A percentile compares a stretch with the other conserved stretches of the same genome.
Evolutionary conservation across 1,140 invertebrate genomes (phyloP).

Genomic region (Neodiprion lecontei): DNA sequence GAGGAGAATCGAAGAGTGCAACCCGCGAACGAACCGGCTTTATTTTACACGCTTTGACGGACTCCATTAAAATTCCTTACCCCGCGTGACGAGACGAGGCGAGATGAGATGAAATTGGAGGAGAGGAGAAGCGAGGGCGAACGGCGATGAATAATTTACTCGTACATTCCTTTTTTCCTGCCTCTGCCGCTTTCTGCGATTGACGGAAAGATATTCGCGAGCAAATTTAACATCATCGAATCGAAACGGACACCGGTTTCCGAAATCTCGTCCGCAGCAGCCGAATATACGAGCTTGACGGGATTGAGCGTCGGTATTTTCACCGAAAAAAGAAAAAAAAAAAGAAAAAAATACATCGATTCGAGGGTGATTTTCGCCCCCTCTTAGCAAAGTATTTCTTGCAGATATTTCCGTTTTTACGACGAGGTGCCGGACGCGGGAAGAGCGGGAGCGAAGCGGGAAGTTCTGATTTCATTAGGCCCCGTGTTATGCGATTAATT

Average conservation of each 20-base stretch:
- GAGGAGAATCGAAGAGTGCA: conserved; percentile 1
- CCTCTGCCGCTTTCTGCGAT: background rate
- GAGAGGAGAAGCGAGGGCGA: background rate
- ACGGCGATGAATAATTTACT: conserved; percentile 3
- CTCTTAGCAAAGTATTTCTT: conserved; percentile 52
- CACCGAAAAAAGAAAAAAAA: background rate
- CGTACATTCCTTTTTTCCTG: background rate
- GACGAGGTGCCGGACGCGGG: background rate
- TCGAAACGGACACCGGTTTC: background rate
- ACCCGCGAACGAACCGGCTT: background rate
- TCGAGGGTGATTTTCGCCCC: conserved; percentile 42
- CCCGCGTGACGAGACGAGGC: background rate
- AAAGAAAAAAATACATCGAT: conserved; percentile 47
- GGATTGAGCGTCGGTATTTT: background rate
- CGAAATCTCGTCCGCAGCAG: too few species aligned
- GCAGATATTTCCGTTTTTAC: conserved; percentile 57
- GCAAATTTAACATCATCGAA: conserved; percentile 24
- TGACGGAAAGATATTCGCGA: conserved; percentile 7
- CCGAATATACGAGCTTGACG: too few species aligned
- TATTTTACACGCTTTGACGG: conserved; percentile 1
- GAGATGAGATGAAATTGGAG: background rate
- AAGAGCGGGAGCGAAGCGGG: conserved; percentile 28
- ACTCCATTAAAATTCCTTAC: conserved; percentile 11
- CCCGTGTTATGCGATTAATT: conserved; percentile 64
- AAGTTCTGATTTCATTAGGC: conserved; percentile 62